Evolutionary conservation across 2,797 vertebrate genomes (phyloP).

Genomic region (Bryconaethiops microstoma): DNA sequence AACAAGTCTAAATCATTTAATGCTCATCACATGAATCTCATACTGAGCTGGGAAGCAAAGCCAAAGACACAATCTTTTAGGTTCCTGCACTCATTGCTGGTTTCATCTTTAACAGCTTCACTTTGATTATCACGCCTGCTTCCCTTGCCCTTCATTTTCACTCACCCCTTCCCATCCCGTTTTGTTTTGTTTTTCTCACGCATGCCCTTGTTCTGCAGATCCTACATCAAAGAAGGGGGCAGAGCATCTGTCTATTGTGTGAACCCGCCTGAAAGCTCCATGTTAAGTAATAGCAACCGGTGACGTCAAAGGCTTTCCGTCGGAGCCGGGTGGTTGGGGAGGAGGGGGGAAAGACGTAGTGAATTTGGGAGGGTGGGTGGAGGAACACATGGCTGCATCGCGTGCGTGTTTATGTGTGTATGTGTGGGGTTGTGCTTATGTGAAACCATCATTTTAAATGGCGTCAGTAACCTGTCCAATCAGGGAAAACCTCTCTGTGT

Average conservation of each 20-base stretch:
- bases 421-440: constrained; percentile 42
- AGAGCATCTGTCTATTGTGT: constrained; percentile 71
- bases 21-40: constrained; percentile 4
- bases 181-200: constrained; percentile 17
- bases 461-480: constrained; percentile 43
- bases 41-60: constrained; percentile 4
- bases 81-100: neutral
- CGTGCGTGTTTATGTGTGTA: neutral
- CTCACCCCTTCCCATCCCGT: constrained; percentile 29
- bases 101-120: neutral
- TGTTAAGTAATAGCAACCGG: constrained; percentile 77
- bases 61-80: neutral
- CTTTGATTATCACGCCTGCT: constrained; percentile 31
- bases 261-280: constrained; percentile 72
- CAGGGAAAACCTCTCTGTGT: constrained; percentile 42
- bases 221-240: constrained; percentile 55
- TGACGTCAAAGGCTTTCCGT: constrained; percentile 76
- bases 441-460: constrained; percentile 46
- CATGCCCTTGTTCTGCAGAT: constrained; percentile 46
- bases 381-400: constrained; percentile 44
- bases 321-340: constrained; percentile 56
- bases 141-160: constrained; percentile 32
- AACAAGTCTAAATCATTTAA: constrained; percentile 10
- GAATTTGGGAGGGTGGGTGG: constrained; percentile 16
- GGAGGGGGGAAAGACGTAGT: constrained; percentile 39